phyloP scores from a whole-genome alignment of 2,888 invertebrate genomes.

The Drosophila siamana region DNA sequence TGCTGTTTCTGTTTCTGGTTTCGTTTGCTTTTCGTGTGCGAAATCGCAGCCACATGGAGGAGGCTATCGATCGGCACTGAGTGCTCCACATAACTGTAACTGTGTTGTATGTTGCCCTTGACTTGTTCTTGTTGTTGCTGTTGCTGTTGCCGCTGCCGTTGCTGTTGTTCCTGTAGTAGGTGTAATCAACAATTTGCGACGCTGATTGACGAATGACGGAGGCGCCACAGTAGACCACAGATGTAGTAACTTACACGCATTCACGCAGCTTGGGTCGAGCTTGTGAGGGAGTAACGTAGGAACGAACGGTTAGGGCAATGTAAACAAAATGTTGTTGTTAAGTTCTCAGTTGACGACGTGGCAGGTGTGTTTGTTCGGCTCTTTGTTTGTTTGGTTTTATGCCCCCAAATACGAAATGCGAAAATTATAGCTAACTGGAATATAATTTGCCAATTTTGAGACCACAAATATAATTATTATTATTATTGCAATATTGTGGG shows the following conservation, averaged over 20 bases:
- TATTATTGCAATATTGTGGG: conserved; percentile 1
- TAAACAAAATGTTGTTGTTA: conserved; percentile 24
- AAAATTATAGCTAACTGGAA: conserved; percentile 17
- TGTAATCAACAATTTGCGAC: conserved; percentile 80
- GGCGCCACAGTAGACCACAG: conserved; percentile 23
- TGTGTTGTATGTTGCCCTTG: conserved; percentile 69
- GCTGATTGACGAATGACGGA: conserved; percentile 75
- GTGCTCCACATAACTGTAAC: conserved; percentile 63
- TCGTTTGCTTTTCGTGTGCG: conserved; percentile 73
- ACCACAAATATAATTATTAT: conserved; percentile 33
- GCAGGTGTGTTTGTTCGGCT: conserved; percentile 24
- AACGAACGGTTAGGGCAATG: background rate
- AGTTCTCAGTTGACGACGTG: conserved; percentile 15
- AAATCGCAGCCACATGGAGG: conserved; percentile 67
- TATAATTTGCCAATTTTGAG: conserved; percentile 21
- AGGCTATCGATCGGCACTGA: conserved; percentile 54
- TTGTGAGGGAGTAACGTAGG: background rate
- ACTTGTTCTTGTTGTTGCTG: conserved; percentile 50
- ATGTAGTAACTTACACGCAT: conserved; percentile 39
- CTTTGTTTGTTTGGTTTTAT: conserved; percentile 5
- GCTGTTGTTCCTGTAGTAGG: conserved; percentile 66
- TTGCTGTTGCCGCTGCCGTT: conserved; percentile 39
- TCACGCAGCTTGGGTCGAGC: conserved; percentile 40
- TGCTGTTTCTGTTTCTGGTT: conserved; percentile 33
- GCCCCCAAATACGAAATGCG: conserved; percentile 15